Percentiles rank a stretch among this genome's conserved stretches.
Evolutionary conservation across 1,140 invertebrate genomes (phyloP).

Genomic region (Melanaphis sacchari): DNA sequence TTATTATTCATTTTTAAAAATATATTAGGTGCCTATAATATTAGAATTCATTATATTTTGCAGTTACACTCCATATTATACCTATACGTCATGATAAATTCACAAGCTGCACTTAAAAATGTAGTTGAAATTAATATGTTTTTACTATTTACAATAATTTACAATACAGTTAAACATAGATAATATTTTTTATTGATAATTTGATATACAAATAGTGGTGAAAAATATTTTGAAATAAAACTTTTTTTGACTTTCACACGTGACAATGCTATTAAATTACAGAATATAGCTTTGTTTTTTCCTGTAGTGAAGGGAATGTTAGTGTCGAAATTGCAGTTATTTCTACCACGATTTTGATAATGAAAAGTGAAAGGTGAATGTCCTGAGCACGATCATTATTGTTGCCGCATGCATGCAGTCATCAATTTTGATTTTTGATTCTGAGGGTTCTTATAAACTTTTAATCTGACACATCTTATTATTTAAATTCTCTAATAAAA

Average conservation of each 20-base stretch:
- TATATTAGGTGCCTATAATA: neutral
- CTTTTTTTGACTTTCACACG: constrained; percentile 36
- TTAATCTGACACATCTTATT: constrained; percentile 45
- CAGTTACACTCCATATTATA: neutral
- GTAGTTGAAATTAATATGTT: neutral
- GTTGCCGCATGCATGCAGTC: constrained; percentile 12
- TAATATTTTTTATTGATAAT: neutral
- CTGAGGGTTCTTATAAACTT: constrained; percentile 2
- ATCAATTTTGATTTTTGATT: neutral
- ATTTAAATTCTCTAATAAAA: constrained; percentile 29
- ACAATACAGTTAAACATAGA: neutral
- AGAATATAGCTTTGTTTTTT: constrained; percentile 4
- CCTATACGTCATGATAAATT: neutral
- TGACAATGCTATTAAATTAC: constrained; percentile 12
- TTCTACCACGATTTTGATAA: constrained; percentile 55
- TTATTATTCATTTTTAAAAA: too few species aligned
- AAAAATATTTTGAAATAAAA: constrained; percentile 34
- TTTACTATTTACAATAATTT: neutral
- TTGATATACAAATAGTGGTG: neutral
- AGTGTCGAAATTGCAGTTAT: constrained; percentile 43
- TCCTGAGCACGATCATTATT: constrained; percentile 46
- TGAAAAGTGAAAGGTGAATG: constrained; percentile 57
- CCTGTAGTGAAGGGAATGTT: constrained; percentile 34
- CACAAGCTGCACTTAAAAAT: neutral
- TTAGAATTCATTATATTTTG: neutral